Percentiles rank a stretch among this genome's conserved stretches.
These are phyloP conservation scores for Sphenopsis melanotis DNA, from an alignment of 2,797 vertebrate species.

Conservation along the genomic window DNA sequence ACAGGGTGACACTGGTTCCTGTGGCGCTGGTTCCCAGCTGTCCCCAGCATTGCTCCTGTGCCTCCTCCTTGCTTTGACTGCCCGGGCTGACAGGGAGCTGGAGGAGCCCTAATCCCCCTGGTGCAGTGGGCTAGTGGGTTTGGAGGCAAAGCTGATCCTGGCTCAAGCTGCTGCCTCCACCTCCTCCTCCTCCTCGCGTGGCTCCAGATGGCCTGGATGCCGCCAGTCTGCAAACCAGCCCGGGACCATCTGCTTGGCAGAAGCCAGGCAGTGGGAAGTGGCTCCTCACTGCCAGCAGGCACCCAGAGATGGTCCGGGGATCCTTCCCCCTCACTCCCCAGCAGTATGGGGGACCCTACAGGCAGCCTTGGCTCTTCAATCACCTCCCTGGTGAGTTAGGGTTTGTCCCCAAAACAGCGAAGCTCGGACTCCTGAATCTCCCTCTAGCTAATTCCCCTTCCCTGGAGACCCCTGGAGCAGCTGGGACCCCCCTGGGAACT, in stretches of 20 bases:
- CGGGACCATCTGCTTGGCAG: conserved; percentile 46
- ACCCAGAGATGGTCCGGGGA: not conserved
- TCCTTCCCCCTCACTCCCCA: not conserved
- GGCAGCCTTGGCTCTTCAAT: not conserved
- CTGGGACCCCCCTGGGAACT: accelerated
- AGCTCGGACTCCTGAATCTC: not conserved
- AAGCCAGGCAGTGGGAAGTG: not conserved
- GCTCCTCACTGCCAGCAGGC: not conserved
- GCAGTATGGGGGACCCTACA: not conserved
- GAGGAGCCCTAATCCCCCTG: not conserved
- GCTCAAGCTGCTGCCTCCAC: conserved; percentile 28
- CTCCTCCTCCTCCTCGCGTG: not conserved
- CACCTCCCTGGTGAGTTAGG: accelerated
- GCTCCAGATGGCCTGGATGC: conserved; percentile 65
- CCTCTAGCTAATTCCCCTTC: not conserved
- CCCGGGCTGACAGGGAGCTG: not conserved
- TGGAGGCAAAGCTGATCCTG: conserved; percentile 48
- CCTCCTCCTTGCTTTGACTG: not conserved
- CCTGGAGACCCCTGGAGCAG: accelerated
- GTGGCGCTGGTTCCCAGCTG: not conserved
- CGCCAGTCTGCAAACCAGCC: conserved; percentile 41
- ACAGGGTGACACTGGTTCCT: not conserved
- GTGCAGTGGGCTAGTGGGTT: conserved; percentile 45
- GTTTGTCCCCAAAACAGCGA: accelerated
- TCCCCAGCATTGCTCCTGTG: not conserved